A percentile compares a stretch with the other conserved stretches of the same genome.
Evolutionary conservation across 2,113 vertebrate genomes (phyloP).

Genomic region (Mesocricetus auratus): DNA sequence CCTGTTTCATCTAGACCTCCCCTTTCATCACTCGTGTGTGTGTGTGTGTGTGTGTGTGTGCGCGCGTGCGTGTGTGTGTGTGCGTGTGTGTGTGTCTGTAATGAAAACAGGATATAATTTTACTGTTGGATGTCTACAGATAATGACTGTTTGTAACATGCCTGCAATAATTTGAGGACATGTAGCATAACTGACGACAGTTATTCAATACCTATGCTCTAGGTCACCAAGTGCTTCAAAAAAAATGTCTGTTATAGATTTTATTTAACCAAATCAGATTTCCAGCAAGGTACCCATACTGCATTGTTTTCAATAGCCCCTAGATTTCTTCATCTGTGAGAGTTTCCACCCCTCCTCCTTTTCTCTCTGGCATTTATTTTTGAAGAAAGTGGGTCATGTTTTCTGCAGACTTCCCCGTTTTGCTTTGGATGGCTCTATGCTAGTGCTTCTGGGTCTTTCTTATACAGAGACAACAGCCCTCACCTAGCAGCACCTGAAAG

Average conservation of each 20-base stretch:
- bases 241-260: neutral
- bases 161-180: neutral
- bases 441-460: neutral
- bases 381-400: constrained; percentile 65
- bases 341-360: neutral
- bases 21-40: neutral
- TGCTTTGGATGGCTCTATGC: constrained; percentile 27
- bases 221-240: neutral
- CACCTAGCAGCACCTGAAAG: neutral
- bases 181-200: neutral
- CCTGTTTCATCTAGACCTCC: neutral
- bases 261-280: neutral
- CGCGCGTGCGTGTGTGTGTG: neutral
- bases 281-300: neutral
- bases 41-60: neutral
- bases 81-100: neutral
- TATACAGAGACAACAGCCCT: neutral
- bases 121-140: constrained; percentile 1
- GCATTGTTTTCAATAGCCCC: neutral
- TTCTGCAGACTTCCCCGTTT: constrained; percentile 57
- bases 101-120: constrained; percentile 43
- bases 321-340: neutral
- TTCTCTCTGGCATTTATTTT: constrained; percentile 39
- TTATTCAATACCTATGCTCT: neutral
- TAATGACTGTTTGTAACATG: neutral